phyloP scores from a whole-genome alignment of 2,113 vertebrate species.

The Vombatus ursinus region DNA sequence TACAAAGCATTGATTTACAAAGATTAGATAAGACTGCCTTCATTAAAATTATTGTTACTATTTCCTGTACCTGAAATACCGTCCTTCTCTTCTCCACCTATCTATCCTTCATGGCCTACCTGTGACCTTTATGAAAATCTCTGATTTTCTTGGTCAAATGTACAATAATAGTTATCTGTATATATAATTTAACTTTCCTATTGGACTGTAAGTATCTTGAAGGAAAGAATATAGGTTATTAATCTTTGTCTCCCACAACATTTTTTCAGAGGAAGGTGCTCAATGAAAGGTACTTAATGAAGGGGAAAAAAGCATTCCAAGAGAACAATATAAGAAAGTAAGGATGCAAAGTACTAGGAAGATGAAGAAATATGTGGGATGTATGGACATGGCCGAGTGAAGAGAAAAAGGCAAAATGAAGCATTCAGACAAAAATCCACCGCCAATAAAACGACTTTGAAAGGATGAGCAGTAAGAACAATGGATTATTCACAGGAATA shows the following conservation, averaged over 20 bases:
- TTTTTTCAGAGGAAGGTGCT: neutral
- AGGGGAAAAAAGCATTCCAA: neutral
- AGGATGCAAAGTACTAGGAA: neutral
- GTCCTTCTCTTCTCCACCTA: too few species aligned
- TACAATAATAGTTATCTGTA: neutral
- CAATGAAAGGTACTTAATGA: neutral
- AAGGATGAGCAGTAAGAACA: neutral
- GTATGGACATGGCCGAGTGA: too few species aligned
- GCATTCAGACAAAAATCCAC: neutral
- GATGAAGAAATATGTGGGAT: neutral
- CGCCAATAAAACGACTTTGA: neutral
- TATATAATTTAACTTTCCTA: neutral
- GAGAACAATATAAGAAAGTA: neutral
- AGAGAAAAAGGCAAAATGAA: neutral
- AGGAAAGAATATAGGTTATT: neutral
- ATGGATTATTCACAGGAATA: neutral
- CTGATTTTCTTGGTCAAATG: neutral
- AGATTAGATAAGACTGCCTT: too few species aligned
- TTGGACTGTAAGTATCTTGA: neutral
- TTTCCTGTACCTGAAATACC: neutral
- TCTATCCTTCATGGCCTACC: neutral
- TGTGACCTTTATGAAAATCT: neutral
- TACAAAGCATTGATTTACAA: too few species aligned
- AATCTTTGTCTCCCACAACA: neutral
- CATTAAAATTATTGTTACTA: too few species aligned